A percentile compares a stretch with the other conserved stretches of the same genome.
phyloP scores from a whole-genome alignment of 2,888 invertebrate species.

The Netelia virgata region DNA sequence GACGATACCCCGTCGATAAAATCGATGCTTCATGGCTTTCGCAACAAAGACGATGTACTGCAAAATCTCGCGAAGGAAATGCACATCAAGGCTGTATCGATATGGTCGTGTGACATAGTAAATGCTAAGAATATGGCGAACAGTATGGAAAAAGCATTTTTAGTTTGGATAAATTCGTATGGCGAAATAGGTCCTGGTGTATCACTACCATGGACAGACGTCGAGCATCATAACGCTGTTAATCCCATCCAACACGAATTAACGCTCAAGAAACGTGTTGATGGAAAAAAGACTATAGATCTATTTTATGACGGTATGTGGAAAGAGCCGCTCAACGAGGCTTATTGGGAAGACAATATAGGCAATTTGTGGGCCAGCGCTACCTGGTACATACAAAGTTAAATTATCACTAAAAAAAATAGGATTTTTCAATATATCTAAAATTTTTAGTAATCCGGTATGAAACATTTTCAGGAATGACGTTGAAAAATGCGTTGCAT shows the following conservation, averaged over 20 bases:
- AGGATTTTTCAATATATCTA: background rate
- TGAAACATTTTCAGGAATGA: constrained; percentile 59
- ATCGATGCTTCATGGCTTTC: constrained; percentile 63
- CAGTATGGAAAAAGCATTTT: constrained; percentile 35
- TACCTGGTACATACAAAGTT: constrained; percentile 40
- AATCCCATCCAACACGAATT: constrained; percentile 33
- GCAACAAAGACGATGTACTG: constrained; percentile 64
- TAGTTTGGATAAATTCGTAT: constrained; percentile 69
- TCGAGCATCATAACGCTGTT: constrained; percentile 52
- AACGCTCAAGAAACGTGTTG: constrained; percentile 32
- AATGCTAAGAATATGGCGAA: constrained; percentile 64
- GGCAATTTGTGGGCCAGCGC: constrained; percentile 58
- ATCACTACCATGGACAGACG: constrained; percentile 58
- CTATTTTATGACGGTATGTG: constrained; percentile 69
- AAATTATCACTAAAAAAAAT: background rate
- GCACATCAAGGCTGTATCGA: constrained; percentile 60
- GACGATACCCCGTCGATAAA: constrained; percentile 54
- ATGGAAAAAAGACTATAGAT: constrained; percentile 49
- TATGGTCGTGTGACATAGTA: constrained; percentile 68
- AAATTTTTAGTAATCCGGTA: background rate
- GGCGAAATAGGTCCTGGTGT: constrained; percentile 68
- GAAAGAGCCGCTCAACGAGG: constrained; percentile 64
- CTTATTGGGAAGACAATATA: constrained; percentile 54
- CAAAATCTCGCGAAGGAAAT: constrained; percentile 52
- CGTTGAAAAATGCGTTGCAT: constrained; percentile 63